These are phyloP conservation scores for Cyclina sinensis DNA, from an alignment of 1,140 invertebrate species.

Conservation along the genomic window DNA sequence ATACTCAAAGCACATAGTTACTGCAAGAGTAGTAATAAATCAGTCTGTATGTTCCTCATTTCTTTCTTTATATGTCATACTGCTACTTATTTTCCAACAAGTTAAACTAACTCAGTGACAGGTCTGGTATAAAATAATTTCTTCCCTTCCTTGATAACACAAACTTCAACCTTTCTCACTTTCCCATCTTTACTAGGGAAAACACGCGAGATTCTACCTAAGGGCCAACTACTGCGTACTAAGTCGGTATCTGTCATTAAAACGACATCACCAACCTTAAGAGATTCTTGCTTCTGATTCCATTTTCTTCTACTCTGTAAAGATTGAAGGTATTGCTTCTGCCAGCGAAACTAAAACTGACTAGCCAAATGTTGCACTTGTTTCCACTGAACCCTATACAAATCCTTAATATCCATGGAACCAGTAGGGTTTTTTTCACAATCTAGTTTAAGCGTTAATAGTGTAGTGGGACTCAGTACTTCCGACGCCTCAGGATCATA, in stretches of 20 bases:
- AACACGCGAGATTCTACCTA: not conserved
- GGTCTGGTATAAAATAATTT: not conserved
- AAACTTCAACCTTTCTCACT: constrained; percentile 45
- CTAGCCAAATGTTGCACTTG: constrained; percentile 55
- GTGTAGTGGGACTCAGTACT: constrained; percentile 7
- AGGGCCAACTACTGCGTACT: not conserved
- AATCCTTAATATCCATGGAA: not conserved
- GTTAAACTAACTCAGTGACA: not conserved
- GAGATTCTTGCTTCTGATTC: not conserved
- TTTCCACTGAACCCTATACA: constrained; percentile 46
- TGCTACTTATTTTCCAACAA: no score
- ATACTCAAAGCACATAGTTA: no score
- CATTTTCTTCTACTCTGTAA: constrained; percentile 24
- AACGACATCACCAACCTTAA: constrained; percentile 43
- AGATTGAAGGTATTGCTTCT: constrained; percentile 54
- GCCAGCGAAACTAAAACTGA: constrained; percentile 61
- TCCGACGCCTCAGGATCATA: constrained; percentile 25
- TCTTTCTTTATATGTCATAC: not conserved
- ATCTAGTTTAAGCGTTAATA: constrained; percentile 47
- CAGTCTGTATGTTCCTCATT: not conserved
- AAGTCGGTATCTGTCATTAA: constrained; percentile 26
- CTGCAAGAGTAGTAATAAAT: no score
- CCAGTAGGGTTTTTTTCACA: not conserved
- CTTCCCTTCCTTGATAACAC: not conserved
- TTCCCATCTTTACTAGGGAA: constrained; percentile 9